Base-by-base conservation (phyloP, 2,797 vertebrate species). In the Protosalanx chinensis region DNA sequence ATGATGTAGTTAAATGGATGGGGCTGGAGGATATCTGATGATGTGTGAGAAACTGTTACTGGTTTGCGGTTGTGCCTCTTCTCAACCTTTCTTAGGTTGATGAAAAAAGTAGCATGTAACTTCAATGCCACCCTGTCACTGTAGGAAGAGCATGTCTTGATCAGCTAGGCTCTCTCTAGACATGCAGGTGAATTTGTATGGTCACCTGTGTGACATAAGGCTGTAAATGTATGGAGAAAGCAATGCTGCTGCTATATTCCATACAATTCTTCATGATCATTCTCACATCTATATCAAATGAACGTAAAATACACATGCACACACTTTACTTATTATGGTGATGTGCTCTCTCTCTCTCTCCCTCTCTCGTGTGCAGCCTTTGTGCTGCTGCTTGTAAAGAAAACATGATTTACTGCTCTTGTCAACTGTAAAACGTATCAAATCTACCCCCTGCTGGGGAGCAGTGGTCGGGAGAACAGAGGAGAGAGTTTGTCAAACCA, bases 381-480 rank as follows among this genome's bases (percentile, higher is more conserved):
- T 64, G 69, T 73, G 65, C 73, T 63, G 69, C 66, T 67, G 68
- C 77, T 79, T 74, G 76, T 85, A 82, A 85, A 86, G 68, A 33
- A 27, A 57, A 73, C 18, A 23, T 76, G 75, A 86, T 85, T 83
- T 81, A 84, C 75, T 79, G 66, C 80, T 67, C 67, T 68, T 84
- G 82, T 81, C 78, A 72, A 60, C 76, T 76, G 66, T 82, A 82
- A 84, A 85, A 76, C 67, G 72, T 53, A 79, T 79, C 73, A 81
- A 78, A 81, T 79, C 65, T 75, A 74, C 76, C 73, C 67, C 72
- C 73, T 82, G 74, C 75, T 78, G 78, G 70, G 49, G 16, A 6
- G 16, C 18, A 41, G 23, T 33, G 27, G 59, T 37, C 16, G 2
- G 15, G 6, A 5, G 49, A 13, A 3, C 35, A 12, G n/a, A 18